These are phyloP conservation scores for Nemotelus pantherinus DNA, from an alignment of 2,888 invertebrate species.

Conservation along the genomic window DNA sequence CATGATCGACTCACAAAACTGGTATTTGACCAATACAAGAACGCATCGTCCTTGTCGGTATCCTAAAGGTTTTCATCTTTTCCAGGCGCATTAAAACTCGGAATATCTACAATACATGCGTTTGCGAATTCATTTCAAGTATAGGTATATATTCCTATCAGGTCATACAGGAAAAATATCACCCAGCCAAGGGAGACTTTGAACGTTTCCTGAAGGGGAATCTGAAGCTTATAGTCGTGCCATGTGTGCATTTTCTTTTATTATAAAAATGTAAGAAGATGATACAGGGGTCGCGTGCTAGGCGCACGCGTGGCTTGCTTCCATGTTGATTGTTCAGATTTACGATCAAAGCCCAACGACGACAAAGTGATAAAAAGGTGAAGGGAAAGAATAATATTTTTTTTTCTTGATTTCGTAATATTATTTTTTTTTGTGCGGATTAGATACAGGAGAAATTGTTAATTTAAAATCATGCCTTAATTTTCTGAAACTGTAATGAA, in stretches of 20 bases:
- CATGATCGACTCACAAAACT: slow-evolving; percentile 5
- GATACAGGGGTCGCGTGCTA: slow-evolving; percentile 43
- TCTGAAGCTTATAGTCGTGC: slow-evolving; percentile 1
- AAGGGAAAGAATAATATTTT: too few species aligned
- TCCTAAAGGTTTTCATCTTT: slow-evolving; percentile 35
- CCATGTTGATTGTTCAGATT: slow-evolving; percentile 13
- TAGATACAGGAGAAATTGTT: too few species aligned
- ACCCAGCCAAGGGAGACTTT: slow-evolving; percentile 8
- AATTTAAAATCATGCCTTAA: too few species aligned
- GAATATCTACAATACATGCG: not conserved
- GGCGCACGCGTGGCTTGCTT: slow-evolving; percentile 42
- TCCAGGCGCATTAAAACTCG: slow-evolving; percentile 10
- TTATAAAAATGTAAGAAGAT: slow-evolving; percentile 19
- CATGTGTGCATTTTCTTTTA: slow-evolving; percentile 35
- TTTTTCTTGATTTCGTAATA: too few species aligned
- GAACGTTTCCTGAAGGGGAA: slow-evolving; percentile 2
- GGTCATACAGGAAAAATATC: slow-evolving; percentile 17
- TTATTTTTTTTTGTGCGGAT: too few species aligned
- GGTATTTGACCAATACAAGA: slow-evolving; percentile 26
- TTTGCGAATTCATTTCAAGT: slow-evolving; percentile 28
- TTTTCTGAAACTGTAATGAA: too few species aligned
- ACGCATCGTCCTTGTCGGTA: slow-evolving; percentile 7
- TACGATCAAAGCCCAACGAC: not conserved
- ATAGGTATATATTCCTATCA: not conserved
- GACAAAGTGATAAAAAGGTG: too few species aligned